phyloP scores from a whole-genome alignment of 53 echinoderm and acorn worm species.

The Actinopyga echinites region DNA sequence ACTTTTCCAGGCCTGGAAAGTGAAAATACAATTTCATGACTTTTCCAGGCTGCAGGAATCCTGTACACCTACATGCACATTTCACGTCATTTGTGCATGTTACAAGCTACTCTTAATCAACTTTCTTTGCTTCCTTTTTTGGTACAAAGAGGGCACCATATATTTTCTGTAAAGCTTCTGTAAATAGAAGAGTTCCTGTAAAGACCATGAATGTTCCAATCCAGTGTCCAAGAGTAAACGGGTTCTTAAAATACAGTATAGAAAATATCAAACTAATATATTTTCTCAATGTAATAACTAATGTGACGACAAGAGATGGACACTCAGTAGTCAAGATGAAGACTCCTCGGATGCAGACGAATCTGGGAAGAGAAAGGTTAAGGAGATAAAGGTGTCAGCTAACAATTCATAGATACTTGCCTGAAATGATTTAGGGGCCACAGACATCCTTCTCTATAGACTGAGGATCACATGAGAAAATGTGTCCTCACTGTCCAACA shows the following conservation, averaged over 20 bases:
- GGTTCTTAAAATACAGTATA: slow-evolving; percentile 89
- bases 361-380: slow-evolving; percentile 53
- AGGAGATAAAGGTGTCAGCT: neutral
- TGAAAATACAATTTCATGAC: too few species aligned
- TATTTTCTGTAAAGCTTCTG: slow-evolving; percentile 74
- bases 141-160: slow-evolving; percentile 27
- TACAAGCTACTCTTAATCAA: slow-evolving; percentile 25
- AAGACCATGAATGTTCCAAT: slow-evolving; percentile 81
- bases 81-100: too few species aligned
- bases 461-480: too few species aligned
- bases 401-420: too few species aligned
- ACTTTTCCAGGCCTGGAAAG: too few species aligned
- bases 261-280: slow-evolving; percentile 90
- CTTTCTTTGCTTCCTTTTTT: slow-evolving; percentile 48
- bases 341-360: slow-evolving; percentile 90
- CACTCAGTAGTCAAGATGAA: slow-evolving; percentile 97
- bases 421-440: too few species aligned
- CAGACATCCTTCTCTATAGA: too few species aligned
- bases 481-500: too few species aligned
- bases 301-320: slow-evolving; percentile 87
- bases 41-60: too few species aligned
- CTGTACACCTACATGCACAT: neutral
- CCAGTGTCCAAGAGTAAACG: slow-evolving; percentile 93
- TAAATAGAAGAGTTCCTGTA: slow-evolving; percentile 77
- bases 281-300: slow-evolving; percentile 91